A percentile compares a stretch with the other conserved stretches of the same genome.
phyloP scores from a whole-genome alignment of 2,797 vertebrate genomes.

The Clarias laeviceps region DNA sequence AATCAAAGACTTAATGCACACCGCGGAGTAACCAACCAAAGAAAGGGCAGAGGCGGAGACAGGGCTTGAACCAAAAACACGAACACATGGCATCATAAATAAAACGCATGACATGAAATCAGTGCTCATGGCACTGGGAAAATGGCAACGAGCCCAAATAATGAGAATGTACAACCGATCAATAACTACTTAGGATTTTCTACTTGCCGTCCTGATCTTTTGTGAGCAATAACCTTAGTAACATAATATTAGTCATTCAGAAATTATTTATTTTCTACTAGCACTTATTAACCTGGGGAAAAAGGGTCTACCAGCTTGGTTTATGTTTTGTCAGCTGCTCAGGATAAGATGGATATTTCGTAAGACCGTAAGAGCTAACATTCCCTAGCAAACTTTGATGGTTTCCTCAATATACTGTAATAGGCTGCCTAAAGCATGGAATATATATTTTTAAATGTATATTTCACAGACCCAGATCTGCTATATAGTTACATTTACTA shows the following conservation, averaged over 20 bases:
- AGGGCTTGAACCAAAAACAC: not conserved
- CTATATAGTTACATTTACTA: not conserved
- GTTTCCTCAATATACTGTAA: not conserved
- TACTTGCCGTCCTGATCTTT: not conserved
- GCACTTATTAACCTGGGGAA: not conserved
- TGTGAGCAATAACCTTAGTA: not conserved
- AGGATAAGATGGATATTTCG: not conserved
- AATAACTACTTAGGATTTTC: not conserved
- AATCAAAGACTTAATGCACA: not conserved
- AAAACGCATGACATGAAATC: not conserved
- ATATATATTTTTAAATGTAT: not conserved
- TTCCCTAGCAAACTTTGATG: not conserved
- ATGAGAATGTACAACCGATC: not conserved
- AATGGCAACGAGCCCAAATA: not conserved
- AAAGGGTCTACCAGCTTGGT: not conserved
- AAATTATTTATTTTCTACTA: not conserved
- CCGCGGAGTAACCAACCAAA: not conserved
- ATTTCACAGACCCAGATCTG: not conserved
- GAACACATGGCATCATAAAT: not conserved
- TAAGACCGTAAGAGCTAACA: not conserved
- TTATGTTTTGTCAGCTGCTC: not conserved
- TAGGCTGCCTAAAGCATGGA: not conserved
- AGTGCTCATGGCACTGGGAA: not conserved
- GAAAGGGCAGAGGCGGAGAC: not conserved
- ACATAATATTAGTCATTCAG: not conserved